These are phyloP conservation scores for Chinchilla lanigera DNA, from an alignment of 2,113 vertebrate genomes.

Conservation along the genomic window DNA sequence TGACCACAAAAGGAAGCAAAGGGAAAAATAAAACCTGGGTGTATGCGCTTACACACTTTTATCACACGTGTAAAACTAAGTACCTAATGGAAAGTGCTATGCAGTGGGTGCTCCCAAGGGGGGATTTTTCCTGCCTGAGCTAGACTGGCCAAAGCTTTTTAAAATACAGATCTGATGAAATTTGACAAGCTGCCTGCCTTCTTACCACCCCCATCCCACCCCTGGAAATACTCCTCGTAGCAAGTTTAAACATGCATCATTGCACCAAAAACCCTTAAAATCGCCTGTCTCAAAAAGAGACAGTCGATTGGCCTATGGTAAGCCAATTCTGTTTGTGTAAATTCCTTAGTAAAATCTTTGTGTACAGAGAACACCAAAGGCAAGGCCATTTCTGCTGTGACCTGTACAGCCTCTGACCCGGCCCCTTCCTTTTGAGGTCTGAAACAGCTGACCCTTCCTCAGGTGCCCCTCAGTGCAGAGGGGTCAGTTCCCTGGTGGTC, in stretches of 20 bases:
- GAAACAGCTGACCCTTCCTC: not conserved
- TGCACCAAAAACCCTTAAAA: not conserved
- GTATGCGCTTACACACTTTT: not conserved
- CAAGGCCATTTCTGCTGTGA: not conserved
- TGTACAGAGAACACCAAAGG: not conserved
- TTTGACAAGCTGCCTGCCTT: conserved; percentile 2
- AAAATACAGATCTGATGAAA: not conserved
- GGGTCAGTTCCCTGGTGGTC: not conserved
- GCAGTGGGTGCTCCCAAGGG: not conserved
- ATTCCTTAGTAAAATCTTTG: not conserved
- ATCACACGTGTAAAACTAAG: not conserved
- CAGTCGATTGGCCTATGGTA: too few relatives aligned
- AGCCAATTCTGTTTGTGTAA: conserved; percentile 15
- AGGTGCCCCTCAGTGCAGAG: not conserved
- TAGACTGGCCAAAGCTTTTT: not conserved
- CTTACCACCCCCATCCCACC: not conserved
- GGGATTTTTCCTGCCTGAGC: not conserved
- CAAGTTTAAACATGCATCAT: not conserved
- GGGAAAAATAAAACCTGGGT: conserved; percentile 21
- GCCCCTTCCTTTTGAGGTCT: not conserved
- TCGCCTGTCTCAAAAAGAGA: not conserved
- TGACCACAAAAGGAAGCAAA: not conserved
- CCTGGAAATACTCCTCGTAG: not conserved
- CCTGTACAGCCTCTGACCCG: accelerated
- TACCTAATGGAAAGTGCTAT: not conserved